Evolutionary conservation across 2,888 invertebrate species (phyloP), one percentile per base, ranked within the genome.

Genomic region (Stomorhina lunata): DNA sequence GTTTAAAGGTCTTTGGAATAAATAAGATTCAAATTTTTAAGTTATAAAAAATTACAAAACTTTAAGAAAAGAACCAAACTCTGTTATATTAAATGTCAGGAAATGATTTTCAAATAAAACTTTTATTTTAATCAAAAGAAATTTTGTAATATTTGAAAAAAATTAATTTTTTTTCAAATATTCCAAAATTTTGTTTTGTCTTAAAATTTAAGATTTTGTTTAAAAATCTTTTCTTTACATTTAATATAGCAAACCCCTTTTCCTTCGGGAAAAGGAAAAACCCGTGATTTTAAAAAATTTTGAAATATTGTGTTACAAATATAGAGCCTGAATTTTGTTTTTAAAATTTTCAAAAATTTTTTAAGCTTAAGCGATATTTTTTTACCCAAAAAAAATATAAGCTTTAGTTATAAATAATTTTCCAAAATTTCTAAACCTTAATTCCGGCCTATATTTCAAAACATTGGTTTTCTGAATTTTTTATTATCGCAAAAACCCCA

Each of bases 41-140:
- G 43, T 59, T 66, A 4, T 59, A 59, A 50, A 17, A 2, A 50
- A 66, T 73, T 73, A 0, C 2, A 34, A 17, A 7, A 61, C 66
- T 50, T 73, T 17, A 0, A 4, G 50, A 32, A 25, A 17, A 29
- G 5, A 43, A 9, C 72, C 66, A 50, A 66, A 80, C 66, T n/a
- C 59, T 34, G 72, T 73, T 80, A 61, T 80, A 80, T 73, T 53
- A 43, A 53, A 6, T 40, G 32, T 20, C 22, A 29, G 59, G 4
- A 25, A 9, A 25, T 5, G 1, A 34, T 1, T 15, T 17, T 59
- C 32, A 34, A 79, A 50, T 22, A 6, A 40, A 72, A 40, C 3
- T 29, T 66, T 34, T 43, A 20, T 63, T 34, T 20, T n/a, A n/a
- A n/a, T 25, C 76, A 88, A 6, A 89, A 89, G 68, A 48, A 82